Base-by-base conservation (phyloP, 2,888 invertebrate species). In the Ommatoiulus sabulosus region DNA sequence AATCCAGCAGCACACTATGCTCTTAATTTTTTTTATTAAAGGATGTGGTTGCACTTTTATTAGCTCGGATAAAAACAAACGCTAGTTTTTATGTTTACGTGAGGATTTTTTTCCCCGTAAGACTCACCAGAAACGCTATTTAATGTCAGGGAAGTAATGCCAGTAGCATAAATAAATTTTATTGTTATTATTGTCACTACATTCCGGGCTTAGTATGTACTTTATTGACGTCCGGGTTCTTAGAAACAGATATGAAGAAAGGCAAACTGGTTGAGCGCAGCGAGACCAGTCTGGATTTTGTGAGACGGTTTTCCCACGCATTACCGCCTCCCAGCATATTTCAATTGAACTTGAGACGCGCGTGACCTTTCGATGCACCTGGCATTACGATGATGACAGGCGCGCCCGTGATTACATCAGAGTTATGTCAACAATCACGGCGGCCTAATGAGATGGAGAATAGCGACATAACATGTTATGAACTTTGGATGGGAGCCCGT, bases 181-280 rank as follows among this genome's bases (percentile, higher is more conserved):
- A 80, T 80, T 80, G 80, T 80, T 80, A 72, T 72, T 72, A 80
- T 80, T 80, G 80, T 80, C 80, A 80, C 80, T 80, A 80, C 80
- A 80, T 35, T 80, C 35, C 15, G 80, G 80, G 24, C 35, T 80
- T 35, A 35, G 35, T 10, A 12, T 80, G 80, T 35, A 12, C 80
- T 80, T 72, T 80, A 35, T 80, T 10, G 80, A 35, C 12, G 35
- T 80, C 24, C 24, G 10, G 80, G 80, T 80, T 80, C 80, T 80
- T 35, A 35, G 80, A 80, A 80, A 80, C 2, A 80, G 35, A 35
- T 80, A 35, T 35, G 24, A 72, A 72, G 35, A 80, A 80, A 35
- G 35, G 35, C 12, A 35, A 80, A 80, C 24, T 35, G 80, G 24
- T 15, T 80, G 35, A 12, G 35, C 12, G 3, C 4, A 3, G 80